Conservation (phyloP, 2,888 invertebrate species). For the Brachypalpus laphriformis region DNA sequence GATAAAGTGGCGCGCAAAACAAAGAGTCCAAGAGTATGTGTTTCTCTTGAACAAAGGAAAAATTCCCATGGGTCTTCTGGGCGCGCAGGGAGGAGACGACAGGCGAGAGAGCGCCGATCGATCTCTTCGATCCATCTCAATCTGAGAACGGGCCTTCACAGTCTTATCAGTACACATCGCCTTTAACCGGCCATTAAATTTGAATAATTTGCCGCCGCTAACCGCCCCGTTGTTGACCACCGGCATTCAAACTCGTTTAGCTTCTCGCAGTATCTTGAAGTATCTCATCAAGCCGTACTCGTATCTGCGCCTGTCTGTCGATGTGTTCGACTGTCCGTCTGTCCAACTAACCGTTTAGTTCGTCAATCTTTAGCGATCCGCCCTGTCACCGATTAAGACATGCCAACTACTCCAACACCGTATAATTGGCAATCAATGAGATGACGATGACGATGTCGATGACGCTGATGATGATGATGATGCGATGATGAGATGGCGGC, state of each 20-base stretch:
- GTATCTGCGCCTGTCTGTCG: constrained; percentile 15
- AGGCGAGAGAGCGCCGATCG: constrained; percentile 21
- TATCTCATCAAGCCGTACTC: constrained; percentile 39
- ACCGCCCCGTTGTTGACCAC: constrained; percentile 55
- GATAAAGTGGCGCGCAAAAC: constrained; percentile 61
- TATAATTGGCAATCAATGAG: constrained; percentile 74
- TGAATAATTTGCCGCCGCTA: constrained; percentile 72
- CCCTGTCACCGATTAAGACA: constrained; percentile 74
- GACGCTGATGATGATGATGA: constrained; percentile 39
- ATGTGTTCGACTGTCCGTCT: constrained; percentile 2
- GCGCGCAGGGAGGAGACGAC: not conserved
- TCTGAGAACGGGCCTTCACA: constrained; percentile 38
- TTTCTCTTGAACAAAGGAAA: constrained; percentile 27
- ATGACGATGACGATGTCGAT: constrained; percentile 32
- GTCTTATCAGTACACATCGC: constrained; percentile 69
- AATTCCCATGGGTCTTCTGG: constrained; percentile 52
- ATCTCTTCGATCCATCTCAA: constrained; percentile 69
- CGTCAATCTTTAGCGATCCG: constrained; percentile 71
- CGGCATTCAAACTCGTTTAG: constrained; percentile 59
- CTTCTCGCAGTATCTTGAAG: constrained; percentile 1
- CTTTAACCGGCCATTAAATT: constrained; percentile 72
- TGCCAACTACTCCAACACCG: constrained; percentile 71
- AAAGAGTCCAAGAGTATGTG: constrained; percentile 37
- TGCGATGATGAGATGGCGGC: constrained; percentile 52
- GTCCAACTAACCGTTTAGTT: constrained; percentile 53